Percentiles rank a stretch among this genome's conserved stretches.
phyloP scores from a whole-genome alignment of 2,113 vertebrate species.

The Anhinga rufa region DNA sequence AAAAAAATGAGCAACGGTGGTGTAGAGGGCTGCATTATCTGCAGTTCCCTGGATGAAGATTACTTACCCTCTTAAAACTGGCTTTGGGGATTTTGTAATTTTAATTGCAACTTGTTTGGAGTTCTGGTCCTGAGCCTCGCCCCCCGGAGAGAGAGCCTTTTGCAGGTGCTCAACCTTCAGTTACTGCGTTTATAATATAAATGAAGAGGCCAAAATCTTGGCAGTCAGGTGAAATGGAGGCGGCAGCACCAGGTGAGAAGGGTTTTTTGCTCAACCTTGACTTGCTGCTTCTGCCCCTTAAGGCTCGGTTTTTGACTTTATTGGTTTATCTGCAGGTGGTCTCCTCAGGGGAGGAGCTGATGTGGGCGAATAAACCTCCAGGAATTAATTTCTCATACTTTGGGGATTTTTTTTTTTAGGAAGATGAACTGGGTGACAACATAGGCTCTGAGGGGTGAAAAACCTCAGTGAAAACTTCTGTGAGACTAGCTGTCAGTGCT shows the following conservation, averaged over 20 bases:
- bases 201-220: background rate
- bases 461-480: background rate
- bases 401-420: background rate
- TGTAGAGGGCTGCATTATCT: background rate
- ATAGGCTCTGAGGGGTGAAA: background rate
- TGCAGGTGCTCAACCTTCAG: background rate
- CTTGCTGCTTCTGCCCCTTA: background rate
- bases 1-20: background rate
- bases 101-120: background rate
- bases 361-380: background rate
- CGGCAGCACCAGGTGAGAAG: background rate
- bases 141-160: background rate
- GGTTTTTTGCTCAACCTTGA: background rate
- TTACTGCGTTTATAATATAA: background rate
- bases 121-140: background rate
- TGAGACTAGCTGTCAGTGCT: background rate
- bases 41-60: background rate
- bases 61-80: background rate
- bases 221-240: background rate
- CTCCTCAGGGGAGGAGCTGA: background rate
- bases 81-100: background rate
- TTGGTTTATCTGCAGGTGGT: background rate
- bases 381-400: background rate
- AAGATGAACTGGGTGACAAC: background rate
- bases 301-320: background rate